A percentile compares a stretch with the other conserved stretches of the same genome.
phyloP scores from a whole-genome alignment of 2,113 vertebrate genomes.

The Chaenogobius annularis region DNA sequence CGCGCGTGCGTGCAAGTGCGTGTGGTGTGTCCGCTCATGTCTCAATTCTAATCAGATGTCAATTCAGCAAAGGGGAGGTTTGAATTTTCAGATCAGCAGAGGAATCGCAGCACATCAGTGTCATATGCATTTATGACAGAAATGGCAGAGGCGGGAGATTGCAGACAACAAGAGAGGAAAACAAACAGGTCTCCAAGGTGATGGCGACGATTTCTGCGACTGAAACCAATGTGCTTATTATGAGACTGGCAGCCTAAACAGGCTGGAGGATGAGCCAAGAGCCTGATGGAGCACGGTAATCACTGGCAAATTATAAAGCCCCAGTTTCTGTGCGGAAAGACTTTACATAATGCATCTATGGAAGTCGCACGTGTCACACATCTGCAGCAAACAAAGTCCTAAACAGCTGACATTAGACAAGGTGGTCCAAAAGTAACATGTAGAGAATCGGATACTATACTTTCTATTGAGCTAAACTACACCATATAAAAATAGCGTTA shows the following conservation, averaged over 20 bases:
- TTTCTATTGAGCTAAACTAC: not conserved
- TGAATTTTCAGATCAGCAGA: conserved; percentile 60
- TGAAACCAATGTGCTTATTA: conserved; percentile 71
- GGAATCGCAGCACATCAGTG: conserved; percentile 66
- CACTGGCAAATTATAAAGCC: conserved; percentile 56
- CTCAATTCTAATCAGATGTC: conserved; percentile 56
- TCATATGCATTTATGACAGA: conserved; percentile 67
- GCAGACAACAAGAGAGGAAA: conserved; percentile 53
- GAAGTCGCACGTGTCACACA: conserved; percentile 17
- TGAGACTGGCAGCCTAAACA: conserved; percentile 61
- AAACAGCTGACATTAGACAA: not conserved
- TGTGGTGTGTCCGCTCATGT: not conserved
- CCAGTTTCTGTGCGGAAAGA: conserved; percentile 43
- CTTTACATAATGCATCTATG: conserved; percentile 44
- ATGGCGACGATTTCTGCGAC: conserved; percentile 58
- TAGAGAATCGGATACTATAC: not conserved
- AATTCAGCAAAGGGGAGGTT: conserved; percentile 65
- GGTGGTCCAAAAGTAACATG: not conserved
- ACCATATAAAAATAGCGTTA: too few species aligned
- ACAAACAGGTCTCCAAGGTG: conserved; percentile 74
- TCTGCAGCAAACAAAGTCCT: not conserved
- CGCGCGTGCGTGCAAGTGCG: not conserved
- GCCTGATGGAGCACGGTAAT: conserved; percentile 62
- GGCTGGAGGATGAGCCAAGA: conserved; percentile 59
- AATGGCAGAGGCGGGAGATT: conserved; percentile 54